These are phyloP conservation scores for Heliconius hewitsoni DNA, from an alignment of 1,140 invertebrate genomes.

Conservation along the genomic window DNA sequence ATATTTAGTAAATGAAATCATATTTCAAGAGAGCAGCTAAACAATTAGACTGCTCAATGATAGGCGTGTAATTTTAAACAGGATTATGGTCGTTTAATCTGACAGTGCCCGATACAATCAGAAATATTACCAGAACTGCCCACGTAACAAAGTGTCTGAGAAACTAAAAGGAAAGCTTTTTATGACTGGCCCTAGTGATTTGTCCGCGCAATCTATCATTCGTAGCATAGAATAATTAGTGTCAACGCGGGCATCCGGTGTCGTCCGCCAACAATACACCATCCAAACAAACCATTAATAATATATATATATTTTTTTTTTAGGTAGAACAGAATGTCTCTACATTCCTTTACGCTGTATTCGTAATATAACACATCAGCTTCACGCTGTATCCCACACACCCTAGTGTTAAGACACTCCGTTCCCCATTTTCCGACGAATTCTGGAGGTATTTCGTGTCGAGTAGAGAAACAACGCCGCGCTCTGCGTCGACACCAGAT, in stretches of 20 bases:
- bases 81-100: slow-evolving; percentile 58
- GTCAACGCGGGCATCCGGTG: slow-evolving; percentile 69
- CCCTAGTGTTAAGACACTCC: no score
- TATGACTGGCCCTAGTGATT: slow-evolving; percentile 70
- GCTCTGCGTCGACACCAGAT: no score
- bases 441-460: no score
- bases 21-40: slow-evolving; percentile 5
- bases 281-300: slow-evolving; percentile 79
- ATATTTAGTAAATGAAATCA: neutral
- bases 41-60: slow-evolving; percentile 25
- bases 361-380: neutral
- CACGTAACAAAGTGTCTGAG: slow-evolving; percentile 63
- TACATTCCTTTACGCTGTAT: slow-evolving; percentile 12
- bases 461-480: no score
- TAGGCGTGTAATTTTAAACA: slow-evolving; percentile 50
- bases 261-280: slow-evolving; percentile 68
- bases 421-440: no score
- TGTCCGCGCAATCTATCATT: slow-evolving; percentile 78
- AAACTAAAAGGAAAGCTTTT: slow-evolving; percentile 69
- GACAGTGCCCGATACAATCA: slow-evolving; percentile 62
- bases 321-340: neutral
- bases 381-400: no score
- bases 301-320: slow-evolving; percentile 33
- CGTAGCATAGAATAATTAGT: slow-evolving; percentile 76
- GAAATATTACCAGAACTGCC: slow-evolving; percentile 63